These are phyloP conservation scores for Lasioglossum marginatum DNA, from an alignment of 2,888 invertebrate genomes.

Conservation along the genomic window DNA sequence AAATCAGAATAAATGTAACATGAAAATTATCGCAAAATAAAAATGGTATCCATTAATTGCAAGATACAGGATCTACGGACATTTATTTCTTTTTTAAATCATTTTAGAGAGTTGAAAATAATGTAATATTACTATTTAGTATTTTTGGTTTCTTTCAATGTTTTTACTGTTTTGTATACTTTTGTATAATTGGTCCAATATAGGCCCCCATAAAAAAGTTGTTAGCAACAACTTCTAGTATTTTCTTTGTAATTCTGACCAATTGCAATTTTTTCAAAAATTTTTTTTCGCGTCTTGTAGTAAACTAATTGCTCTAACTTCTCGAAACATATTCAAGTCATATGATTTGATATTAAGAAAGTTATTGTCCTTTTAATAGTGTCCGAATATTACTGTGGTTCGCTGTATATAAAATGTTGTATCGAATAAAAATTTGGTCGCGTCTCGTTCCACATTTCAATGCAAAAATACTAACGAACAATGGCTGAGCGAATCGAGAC, in stretches of 20 bases:
- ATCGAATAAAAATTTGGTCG: neutral
- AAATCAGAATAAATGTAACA: neutral
- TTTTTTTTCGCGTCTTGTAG: too few relatives aligned
- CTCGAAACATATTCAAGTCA: too few relatives aligned
- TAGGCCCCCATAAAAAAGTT: too few relatives aligned
- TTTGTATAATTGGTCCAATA: too few relatives aligned
- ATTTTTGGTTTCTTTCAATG: neutral
- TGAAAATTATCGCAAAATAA: neutral
- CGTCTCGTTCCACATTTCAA: neutral
- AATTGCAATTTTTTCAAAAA: too few relatives aligned
- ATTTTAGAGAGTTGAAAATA: neutral
- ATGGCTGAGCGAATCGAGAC: constrained; percentile 4
- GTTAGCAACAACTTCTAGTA: too few relatives aligned
- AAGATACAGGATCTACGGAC: neutral
- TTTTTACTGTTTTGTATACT: neutral
- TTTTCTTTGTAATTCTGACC: too few relatives aligned
- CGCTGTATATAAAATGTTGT: neutral
- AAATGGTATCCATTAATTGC: neutral
- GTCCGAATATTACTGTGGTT: too few relatives aligned
- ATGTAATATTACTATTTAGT: neutral
- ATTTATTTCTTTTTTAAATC: neutral
- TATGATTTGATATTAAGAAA: too few relatives aligned
- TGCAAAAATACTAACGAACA: neutral
- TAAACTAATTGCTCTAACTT: too few relatives aligned
- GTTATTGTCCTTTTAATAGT: too few relatives aligned